phyloP scores from a whole-genome alignment of 2,888 invertebrate species.

The Dichetophora obliterata region DNA sequence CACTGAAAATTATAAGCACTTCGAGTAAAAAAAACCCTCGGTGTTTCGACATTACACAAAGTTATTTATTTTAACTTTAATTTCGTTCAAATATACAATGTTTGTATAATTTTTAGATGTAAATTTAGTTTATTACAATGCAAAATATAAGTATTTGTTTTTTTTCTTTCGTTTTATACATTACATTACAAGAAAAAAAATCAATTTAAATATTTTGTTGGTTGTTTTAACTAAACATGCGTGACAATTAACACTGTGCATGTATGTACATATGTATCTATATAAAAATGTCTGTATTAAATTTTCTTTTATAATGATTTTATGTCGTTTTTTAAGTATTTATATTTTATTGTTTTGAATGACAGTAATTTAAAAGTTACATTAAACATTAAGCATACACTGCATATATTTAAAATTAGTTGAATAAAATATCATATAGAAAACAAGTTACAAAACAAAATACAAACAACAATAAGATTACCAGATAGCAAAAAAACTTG shows the following conservation, averaged over 20 bases:
- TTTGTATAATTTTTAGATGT: constrained; percentile 14
- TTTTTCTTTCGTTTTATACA: constrained; percentile 8
- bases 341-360: neutral
- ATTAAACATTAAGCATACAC: neutral
- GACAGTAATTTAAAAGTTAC: neutral
- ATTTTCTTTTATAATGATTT: neutral
- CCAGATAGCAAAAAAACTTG: neutral
- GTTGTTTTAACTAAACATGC: neutral
- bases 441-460: neutral
- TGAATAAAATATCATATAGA: neutral
- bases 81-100: constrained; percentile 21
- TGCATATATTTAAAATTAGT: neutral
- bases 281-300: constrained; percentile 13
- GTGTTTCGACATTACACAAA: constrained; percentile 18
- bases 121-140: constrained; percentile 15
- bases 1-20: no score
- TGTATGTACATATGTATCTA: neutral
- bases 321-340: neutral
- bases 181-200: constrained; percentile 29
- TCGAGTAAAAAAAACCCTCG: neutral
- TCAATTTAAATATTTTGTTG: neutral
- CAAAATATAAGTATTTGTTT: constrained; percentile 9
- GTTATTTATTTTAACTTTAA: constrained; percentile 17
- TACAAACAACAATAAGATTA: neutral
- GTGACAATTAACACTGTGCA: no score